Conservation (phyloP, 2,113 vertebrate genomes). For the Melanostigma gelatinosum region DNA sequence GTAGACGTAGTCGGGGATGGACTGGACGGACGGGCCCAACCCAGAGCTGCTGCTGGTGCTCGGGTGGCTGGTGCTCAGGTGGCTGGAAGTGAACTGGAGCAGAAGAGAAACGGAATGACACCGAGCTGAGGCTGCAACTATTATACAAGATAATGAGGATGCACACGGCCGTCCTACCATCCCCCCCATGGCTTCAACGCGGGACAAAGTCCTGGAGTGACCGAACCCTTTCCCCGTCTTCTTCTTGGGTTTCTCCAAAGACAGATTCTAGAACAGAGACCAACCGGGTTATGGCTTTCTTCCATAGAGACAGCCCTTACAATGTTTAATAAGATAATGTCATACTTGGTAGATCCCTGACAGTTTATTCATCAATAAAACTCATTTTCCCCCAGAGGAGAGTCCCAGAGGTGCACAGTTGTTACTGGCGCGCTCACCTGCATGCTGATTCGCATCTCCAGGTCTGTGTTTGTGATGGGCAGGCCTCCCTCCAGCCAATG, state of each 20-base stretch:
- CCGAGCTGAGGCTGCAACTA: neutral
- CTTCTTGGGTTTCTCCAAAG: constrained; percentile 88
- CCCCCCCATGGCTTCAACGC: constrained; percentile 87
- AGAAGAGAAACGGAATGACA: neutral
- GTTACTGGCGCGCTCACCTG: constrained; percentile 63
- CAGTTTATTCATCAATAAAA: neutral
- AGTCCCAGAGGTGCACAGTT: neutral
- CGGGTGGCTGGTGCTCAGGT: constrained; percentile 68
- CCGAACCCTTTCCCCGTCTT: constrained; percentile 85
- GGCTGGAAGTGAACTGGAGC: constrained; percentile 68
- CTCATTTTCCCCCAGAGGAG: neutral
- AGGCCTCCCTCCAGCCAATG: constrained; percentile 87
- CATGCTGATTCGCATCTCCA: constrained; percentile 82
- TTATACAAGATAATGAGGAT: neutral
- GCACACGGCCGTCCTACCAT: constrained; percentile 74
- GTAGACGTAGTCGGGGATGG: constrained; percentile 90
- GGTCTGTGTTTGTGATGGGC: constrained; percentile 84
- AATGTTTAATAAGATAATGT: no score
- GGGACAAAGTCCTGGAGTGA: constrained; percentile 89
- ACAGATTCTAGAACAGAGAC: constrained; percentile 74
- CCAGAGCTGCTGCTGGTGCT: constrained; percentile 38
- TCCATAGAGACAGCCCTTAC: no score
- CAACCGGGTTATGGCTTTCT: neutral
- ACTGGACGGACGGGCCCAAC: constrained; percentile 85
- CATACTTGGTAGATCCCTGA: no score